Conservation (phyloP, 2,888 invertebrate species). For the Eretmocerus hayati region DNA sequence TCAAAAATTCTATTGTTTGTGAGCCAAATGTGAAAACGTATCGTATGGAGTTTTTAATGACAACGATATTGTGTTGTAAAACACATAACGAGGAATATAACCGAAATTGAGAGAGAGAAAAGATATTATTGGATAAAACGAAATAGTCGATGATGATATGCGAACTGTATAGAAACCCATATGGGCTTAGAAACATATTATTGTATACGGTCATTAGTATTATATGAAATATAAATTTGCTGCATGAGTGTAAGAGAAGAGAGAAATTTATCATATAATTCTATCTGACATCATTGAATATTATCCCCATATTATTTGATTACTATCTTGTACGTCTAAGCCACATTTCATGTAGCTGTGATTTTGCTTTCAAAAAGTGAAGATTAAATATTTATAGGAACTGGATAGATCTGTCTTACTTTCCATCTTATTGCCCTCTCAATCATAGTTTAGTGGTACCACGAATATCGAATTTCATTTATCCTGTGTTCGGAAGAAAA, state of each 20-base stretch:
- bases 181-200: slow-evolving; percentile 28
- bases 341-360: slow-evolving; percentile 47
- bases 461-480: too few species aligned
- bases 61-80: too few species aligned
- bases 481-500: too few species aligned
- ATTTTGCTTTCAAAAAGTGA: slow-evolving; percentile 48
- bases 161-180: too few species aligned
- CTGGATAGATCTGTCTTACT: slow-evolving; percentile 26
- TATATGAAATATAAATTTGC: slow-evolving; percentile 28
- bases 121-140: too few species aligned
- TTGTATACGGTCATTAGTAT: slow-evolving; percentile 35
- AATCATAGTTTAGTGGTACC: too few species aligned
- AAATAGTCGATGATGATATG: too few species aligned
- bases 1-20: too few species aligned
- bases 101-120: too few species aligned
- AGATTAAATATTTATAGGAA: slow-evolving; percentile 47
- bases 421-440: slow-evolving; percentile 10
- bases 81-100: too few species aligned
- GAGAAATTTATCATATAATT: slow-evolving; percentile 42
- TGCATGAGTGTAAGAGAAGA: slow-evolving; percentile 38
- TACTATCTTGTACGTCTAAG: slow-evolving; percentile 24
- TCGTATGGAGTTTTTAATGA: too few species aligned
- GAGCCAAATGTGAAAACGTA: too few species aligned
- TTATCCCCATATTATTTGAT: slow-evolving; percentile 28
- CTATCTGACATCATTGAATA: slow-evolving; percentile 37